Conservation (phyloP, 2,888 invertebrate genomes). For the Oxystoma pomonae region DNA sequence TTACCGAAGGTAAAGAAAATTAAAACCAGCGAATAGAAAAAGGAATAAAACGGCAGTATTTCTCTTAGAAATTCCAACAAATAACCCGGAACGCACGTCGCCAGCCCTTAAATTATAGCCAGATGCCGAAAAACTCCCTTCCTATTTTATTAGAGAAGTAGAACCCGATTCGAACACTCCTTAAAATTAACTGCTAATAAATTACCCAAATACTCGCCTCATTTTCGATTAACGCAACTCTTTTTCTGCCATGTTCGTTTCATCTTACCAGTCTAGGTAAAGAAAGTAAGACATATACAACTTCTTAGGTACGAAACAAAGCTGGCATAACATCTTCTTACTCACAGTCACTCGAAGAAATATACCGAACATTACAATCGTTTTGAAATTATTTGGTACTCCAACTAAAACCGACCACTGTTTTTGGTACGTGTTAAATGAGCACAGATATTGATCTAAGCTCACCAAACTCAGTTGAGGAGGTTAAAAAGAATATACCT, state of each 20-base stretch:
- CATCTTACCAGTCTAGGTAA: background rate
- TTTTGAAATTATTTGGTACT: background rate
- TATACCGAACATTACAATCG: background rate
- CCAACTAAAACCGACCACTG: background rate
- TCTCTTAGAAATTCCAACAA: background rate
- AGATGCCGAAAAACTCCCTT: background rate
- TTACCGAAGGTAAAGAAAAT: no score
- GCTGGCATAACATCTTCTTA: background rate
- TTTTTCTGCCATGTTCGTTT: slow-evolving; percentile 27
- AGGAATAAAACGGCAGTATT: no score
- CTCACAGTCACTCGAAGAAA: no score
- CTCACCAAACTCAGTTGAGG: background rate
- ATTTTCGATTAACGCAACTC: slow-evolving; percentile 38
- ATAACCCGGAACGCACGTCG: background rate
- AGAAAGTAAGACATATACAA: background rate
- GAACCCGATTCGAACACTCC: slow-evolving; percentile 42
- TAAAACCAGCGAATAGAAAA: no score
- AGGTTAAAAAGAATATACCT: slow-evolving; percentile 8
- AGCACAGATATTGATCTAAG: background rate
- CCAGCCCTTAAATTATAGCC: background rate
- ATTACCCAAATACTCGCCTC: slow-evolving; percentile 39
- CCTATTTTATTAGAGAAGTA: background rate
- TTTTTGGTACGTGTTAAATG: background rate
- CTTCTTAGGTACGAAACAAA: background rate
- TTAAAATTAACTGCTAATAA: slow-evolving; percentile 47